Evolutionary conservation across 2,797 vertebrate species (phyloP), one percentile per base, ranked within the genome.

Genomic region (Odontamblyopus rebecca): DNA sequence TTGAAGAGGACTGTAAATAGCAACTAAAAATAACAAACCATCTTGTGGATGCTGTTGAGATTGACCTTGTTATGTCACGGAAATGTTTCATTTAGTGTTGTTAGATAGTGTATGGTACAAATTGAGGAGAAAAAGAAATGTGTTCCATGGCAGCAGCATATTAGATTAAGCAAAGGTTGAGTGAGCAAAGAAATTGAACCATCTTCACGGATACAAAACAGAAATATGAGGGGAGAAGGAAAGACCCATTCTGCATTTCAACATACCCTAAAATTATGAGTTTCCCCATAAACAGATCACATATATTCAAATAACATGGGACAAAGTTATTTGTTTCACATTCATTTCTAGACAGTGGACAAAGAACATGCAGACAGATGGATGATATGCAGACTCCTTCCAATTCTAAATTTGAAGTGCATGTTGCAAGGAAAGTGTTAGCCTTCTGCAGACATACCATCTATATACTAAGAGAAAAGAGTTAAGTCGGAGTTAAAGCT

Each of bases 31-130:
- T 15, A 12, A 61, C n/a, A n/a, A 76, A 23, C 27, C 57, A 27
- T 32, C 61, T 65, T 71, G 67, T 71, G 75, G 61, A 12, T n/a
- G 5, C 54, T 71, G 75, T 48, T 72, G 71, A 76, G 71, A 79
- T 54, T 54, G 38, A 18, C 61, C 73, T 79, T 1, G 72, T 85
- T 79, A 61, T 44, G 51, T 32, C 19, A 35, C 38, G 61, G 19
- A 62, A 62, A 44, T 63, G 72, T 70, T 26, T 7, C 59, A 60
- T 66, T 60, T 9, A 23, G 6, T 19, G 64, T 67, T 53, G 23
- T 23, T 23, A 23, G 23, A 0, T 23, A 23, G 23, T 23, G 23
- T 48, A 54, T 44, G 4, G 60, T 51, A 76, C 5, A 63, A 71
- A 61, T 67, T 11, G 30, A 15, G 13, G 12, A 48, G 15, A 4